Conservation (phyloP, 92 coral and sea anemone species). For the Parazoanthus atlanticus region DNA sequence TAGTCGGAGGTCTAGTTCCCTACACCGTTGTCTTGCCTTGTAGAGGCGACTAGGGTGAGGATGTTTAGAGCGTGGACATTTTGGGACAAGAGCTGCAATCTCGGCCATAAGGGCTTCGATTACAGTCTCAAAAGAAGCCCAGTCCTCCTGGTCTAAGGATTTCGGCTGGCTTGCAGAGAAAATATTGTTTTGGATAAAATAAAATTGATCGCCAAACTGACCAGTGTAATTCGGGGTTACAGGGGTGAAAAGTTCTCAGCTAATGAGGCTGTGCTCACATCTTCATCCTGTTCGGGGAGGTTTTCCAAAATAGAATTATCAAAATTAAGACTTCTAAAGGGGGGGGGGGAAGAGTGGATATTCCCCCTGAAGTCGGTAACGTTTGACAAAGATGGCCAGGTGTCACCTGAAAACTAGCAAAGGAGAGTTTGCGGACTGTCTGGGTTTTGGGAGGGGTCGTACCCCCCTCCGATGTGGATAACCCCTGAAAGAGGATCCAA, state of each 20-base stretch:
- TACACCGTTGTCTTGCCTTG: no score
- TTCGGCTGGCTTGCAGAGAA: not conserved
- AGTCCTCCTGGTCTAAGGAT: conserved; percentile 14
- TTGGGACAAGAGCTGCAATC: not conserved
- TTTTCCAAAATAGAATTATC: no score
- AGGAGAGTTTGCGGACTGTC: not conserved
- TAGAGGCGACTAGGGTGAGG: not conserved
- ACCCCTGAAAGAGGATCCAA: not conserved
- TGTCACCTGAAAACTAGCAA: no score
- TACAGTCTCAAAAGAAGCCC: not conserved
- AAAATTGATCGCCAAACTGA: not conserved
- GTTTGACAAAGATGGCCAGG: not conserved
- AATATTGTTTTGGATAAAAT: not conserved
- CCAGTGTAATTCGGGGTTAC: no score
- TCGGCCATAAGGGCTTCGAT: not conserved
- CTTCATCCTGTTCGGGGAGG: no score
- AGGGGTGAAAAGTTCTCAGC: no score
- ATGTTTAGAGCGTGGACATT: not conserved
- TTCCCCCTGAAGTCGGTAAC: not conserved
- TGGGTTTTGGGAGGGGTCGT: not conserved
- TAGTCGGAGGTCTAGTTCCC: not conserved
- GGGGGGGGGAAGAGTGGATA: no score
- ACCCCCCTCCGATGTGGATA: not conserved
- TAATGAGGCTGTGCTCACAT: no score
- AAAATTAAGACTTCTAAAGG: no score